Evolutionary conservation across 2,888 invertebrate species (phyloP).

Genomic region (Cryptocephalus moraei): DNA sequence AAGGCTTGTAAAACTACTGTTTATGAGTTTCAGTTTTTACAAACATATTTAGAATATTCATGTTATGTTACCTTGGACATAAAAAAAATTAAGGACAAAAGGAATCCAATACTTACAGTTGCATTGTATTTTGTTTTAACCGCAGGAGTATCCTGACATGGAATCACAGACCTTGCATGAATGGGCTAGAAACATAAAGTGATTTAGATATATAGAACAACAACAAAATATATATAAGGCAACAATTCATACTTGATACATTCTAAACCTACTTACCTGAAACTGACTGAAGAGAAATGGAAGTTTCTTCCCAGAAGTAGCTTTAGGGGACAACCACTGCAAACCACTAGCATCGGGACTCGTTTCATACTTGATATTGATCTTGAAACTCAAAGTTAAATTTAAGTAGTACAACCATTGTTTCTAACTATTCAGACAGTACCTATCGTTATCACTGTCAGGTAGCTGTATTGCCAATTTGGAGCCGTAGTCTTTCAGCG

Average conservation of each 20-base stretch:
- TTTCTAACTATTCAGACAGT: conserved; percentile 13
- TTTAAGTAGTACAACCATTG: background rate
- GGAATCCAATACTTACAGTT: conserved; percentile 34
- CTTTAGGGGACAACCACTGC: conserved; percentile 80
- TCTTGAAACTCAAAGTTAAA: conserved; percentile 38
- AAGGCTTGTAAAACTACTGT: too few relatives aligned
- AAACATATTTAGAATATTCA: too few relatives aligned
- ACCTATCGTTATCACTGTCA: conserved; percentile 22
- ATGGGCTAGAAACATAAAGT: conserved; percentile 52
- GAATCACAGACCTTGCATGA: conserved; percentile 79
- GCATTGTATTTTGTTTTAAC: conserved; percentile 71
- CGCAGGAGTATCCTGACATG: conserved; percentile 87
- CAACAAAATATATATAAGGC: conserved; percentile 1
- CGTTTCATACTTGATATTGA: conserved; percentile 66
- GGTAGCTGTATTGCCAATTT: conserved; percentile 65
- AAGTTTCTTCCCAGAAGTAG: conserved; percentile 77
- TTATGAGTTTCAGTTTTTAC: too few relatives aligned
- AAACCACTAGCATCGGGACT: conserved; percentile 70
- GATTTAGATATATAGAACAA: background rate
- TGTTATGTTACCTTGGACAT: too few relatives aligned
- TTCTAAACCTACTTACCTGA: conserved; percentile 42
- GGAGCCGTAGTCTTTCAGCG: conserved; percentile 61
- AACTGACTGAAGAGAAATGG: conserved; percentile 83
- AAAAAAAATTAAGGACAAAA: too few relatives aligned
- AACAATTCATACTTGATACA: background rate